Base-by-base conservation (phyloP, 1,140 invertebrate genomes). In the Protaetia brevitarsis region DNA sequence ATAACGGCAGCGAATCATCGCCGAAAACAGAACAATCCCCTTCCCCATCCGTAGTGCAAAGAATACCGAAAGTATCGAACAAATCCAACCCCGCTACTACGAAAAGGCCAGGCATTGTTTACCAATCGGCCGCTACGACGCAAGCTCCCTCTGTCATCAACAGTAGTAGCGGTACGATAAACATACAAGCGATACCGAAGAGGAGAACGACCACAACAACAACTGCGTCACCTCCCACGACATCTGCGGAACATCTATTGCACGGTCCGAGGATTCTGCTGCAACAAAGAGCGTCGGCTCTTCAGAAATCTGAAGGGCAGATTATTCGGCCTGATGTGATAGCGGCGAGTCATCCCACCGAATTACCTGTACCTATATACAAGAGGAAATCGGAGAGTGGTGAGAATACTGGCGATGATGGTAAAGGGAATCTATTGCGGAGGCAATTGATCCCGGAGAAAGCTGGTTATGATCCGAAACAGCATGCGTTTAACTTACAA, bases 181-280 rank as follows among this genome's bases (percentile, higher is more conserved):
- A 86, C 0, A 85, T 87, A 1, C 86, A 88, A 73, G 73, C 83
- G 1, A 87, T 88, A 65, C 84, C 85, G 4, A 79, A 83, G 70
- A 79, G 81, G 19, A 79, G 84, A 69, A 81, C 80, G 28, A 71
- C 76, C 1, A 68, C 61, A 2, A 75, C 80, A 1, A 78, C 76
- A 1, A 77, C 74, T 0, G n/a, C n/a, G n/a, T n/a, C n/a, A n/a
- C 71, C 75, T 0, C 74, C 72, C 0, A 75, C 72, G 3, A 72
- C 75, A 2, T 75, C 74, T 0, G 76, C 76, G 23, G 67, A 67
- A 69, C 59, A 0, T 67, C 66, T 0, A 63, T 66, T 4, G 62
- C 28, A 66, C 59, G 63, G 66, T 4, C 72, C 75, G 21, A 65
- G 71, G 56, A 70, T 70, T 23, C 58, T 73, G 28, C 36, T 74